Evolutionary conservation across 1,140 invertebrate species (phyloP), one percentile per base, ranked within the genome.

Genomic region (Gonatopus flavifemur): DNA sequence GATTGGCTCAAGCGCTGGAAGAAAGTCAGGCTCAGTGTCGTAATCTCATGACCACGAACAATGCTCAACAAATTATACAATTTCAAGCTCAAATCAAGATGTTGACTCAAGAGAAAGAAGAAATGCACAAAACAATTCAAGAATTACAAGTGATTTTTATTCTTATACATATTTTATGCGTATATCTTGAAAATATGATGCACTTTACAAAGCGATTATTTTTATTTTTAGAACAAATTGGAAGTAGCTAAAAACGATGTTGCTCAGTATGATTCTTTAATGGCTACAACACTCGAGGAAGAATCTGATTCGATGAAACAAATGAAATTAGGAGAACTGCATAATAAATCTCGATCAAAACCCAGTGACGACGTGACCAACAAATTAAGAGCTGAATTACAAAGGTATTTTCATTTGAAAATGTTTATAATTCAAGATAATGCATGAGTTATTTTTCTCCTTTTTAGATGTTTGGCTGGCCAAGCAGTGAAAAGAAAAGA

Each of bases 271-370:
- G 67, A 70, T 52, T 60, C 63, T 0, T 57, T 67, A 16, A 32
- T 75, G 13, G 48, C 52, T 20, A 62, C 62, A 20, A 64, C 65
- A 20, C 21, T 57, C 9, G 71, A 72, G 12, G 70, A 71, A 2
- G 62, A 74, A 62, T 69, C 72, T 3, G 74, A 74, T 47, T 74
- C 74, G 2, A 76, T 74, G 13, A 66, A 57, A 32, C 72, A 74
- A 50, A 53, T 74, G 65, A 72, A 70, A 57, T 57, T 72, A 24
- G 71, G 72, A 2, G 66, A 74, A 28, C 38, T 49, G 19, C 52
- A 64, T 25, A 64, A 66, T 46, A 72, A 54, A 63, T 62, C 53
- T 0, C 64, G 58, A 45, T 61, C 46, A 24, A 71, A 66, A 55
- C 55, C 62, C 0, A 41, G 33, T 5, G 67, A 70, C 22, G 73